Evolutionary conservation across 2,113 vertebrate species (phyloP).

Genomic region (Cromileptes altivelis): DNA sequence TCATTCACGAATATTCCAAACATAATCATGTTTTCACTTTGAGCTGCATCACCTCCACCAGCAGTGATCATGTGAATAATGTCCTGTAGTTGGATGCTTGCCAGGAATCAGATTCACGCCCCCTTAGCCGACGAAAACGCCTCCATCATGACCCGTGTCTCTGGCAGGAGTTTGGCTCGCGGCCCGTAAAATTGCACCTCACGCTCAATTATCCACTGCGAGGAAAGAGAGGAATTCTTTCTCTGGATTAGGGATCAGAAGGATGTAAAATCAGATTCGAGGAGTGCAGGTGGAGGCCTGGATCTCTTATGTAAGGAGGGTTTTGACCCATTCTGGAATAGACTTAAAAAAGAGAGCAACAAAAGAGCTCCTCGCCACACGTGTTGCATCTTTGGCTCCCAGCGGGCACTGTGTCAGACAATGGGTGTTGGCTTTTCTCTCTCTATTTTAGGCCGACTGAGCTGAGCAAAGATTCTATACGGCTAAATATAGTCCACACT

Average conservation of each 20-base stretch:
- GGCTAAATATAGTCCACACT: conserved; percentile 75
- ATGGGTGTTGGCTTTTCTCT: conserved; percentile 73
- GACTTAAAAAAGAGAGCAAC: conserved; percentile 44
- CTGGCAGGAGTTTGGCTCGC: conserved; percentile 63
- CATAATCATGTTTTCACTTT: conserved; percentile 47
- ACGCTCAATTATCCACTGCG: conserved; percentile 67
- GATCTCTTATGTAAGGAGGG: conserved; percentile 27
- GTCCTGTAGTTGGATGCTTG: conserved; percentile 52
- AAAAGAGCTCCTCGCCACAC: conserved; percentile 42
- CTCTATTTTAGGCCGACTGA: conserved; percentile 74
- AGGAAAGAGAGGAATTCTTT: conserved; percentile 76
- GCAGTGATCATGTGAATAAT: conserved; percentile 69
- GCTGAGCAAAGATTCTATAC: conserved; percentile 64
- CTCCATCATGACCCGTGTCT: conserved; percentile 61
- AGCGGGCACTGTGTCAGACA: conserved; percentile 65
- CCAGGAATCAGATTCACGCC: conserved; percentile 69
- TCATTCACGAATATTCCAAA: conserved; percentile 16
- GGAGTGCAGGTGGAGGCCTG: conserved; percentile 57
- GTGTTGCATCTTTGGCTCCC: conserved; percentile 58
- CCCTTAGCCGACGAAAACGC: conserved; percentile 52
- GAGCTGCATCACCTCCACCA: conserved; percentile 54
- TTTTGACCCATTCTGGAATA: conserved; percentile 43
- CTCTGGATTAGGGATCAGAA: conserved; percentile 73
- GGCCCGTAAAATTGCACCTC: conserved; percentile 70
- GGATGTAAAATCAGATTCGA: conserved; percentile 60